Percentiles rank a stretch among this genome's conserved stretches.
phyloP scores from a whole-genome alignment of 2,888 invertebrate genomes.

The Cantharis rustica region DNA sequence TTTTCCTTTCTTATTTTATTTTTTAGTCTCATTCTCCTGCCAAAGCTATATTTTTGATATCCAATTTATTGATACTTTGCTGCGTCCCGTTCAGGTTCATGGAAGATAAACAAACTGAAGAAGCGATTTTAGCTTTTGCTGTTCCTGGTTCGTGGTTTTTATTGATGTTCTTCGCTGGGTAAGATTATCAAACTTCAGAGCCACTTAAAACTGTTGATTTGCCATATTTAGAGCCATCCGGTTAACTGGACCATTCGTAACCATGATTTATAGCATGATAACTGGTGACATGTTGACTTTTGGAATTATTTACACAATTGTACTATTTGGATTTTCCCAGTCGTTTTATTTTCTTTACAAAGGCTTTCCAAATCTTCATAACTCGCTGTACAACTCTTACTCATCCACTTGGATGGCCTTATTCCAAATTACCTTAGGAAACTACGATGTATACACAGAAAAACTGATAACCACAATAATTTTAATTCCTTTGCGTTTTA shows the following conservation, averaged over 20 bases:
- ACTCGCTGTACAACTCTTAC: slow-evolving; percentile 82
- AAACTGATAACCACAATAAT: neutral
- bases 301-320: slow-evolving; percentile 94
- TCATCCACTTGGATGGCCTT: slow-evolving; percentile 96
- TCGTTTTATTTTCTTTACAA: slow-evolving; percentile 95
- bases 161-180: slow-evolving; percentile 99
- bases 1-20: neutral
- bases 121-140: slow-evolving; percentile 88
- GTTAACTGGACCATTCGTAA: slow-evolving; percentile 97
- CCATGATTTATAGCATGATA: slow-evolving; percentile 99
- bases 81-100: slow-evolving; percentile 87
- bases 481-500: slow-evolving; percentile 56
- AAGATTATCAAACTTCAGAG: slow-evolving; percentile 40
- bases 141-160: slow-evolving; percentile 97
- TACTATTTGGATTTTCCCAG: slow-evolving; percentile 95
- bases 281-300: slow-evolving; percentile 98
- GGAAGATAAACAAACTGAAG: slow-evolving; percentile 80
- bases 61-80: slow-evolving; percentile 86
- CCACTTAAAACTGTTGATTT: slow-evolving; percentile 5
- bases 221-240: slow-evolving; percentile 76
- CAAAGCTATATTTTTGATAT: slow-evolving; percentile 89
- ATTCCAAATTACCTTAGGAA: slow-evolving; percentile 96
- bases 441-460: slow-evolving; percentile 83
- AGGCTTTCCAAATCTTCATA: slow-evolving; percentile 80
- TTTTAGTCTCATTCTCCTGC: slow-evolving; percentile 89